Evolutionary conservation across 1,140 invertebrate genomes (phyloP), one percentile per base, ranked within the genome.

Genomic region (Halyomorpha halys): DNA sequence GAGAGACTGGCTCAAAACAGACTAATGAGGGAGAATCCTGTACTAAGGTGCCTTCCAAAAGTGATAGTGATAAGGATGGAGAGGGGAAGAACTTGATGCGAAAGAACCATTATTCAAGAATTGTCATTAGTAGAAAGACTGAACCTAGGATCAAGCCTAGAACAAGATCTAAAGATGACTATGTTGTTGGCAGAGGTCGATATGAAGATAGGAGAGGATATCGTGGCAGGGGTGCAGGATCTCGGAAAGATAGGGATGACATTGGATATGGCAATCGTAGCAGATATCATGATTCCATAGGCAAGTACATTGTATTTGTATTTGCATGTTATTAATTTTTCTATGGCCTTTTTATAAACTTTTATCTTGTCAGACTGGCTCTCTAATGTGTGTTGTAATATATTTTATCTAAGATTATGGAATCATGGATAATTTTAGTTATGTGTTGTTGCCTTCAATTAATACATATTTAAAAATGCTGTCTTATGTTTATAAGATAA

Each of bases 171-270:
- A 59, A 47, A 64, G 64, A 63, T 61, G 67, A 65, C 59, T 25
- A 51, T 54, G 25, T 54, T 23, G 13, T 15, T 39, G 47, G 56
- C 3, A 47, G 68, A 91, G 86, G 45, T 13, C 16, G 53, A 30
- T 61, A 34, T 45, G 56, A 64, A 18, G 56, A 64, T 8, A 59
- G 30, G 25, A 19, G 56, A 27, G 63, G 56, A 23, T 59, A 45
- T 30, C 61, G 56, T 45, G 44, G 34, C 14, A 59, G 56, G 44
- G 44, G 51, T 30, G 23, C n/a, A 49, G 25, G 19, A 11, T 15
- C 23, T 23, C 44, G 47, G 47, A 45, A 47, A 21, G 27, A 59
- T 19, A 49, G 54, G 15, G 59, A 47, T 34, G 49, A 64, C 16
- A 59, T 15, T 23, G 34, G 25, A 9, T 53, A 44, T 30, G 6